Evolutionary conservation across 2,797 vertebrate genomes (phyloP).

Genomic region (Coregonus suidteri): DNA sequence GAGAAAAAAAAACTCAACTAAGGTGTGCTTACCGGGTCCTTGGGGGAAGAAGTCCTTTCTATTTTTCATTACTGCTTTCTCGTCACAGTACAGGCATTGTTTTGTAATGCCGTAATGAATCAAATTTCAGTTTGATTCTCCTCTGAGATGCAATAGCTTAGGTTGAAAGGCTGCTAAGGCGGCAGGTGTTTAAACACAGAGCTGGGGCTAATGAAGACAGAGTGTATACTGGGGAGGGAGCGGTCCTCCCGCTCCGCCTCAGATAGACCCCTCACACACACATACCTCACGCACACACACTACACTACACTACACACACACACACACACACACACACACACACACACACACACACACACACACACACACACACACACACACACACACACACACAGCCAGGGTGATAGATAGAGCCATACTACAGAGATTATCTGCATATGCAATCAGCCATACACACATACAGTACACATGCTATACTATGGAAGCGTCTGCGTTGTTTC

Average conservation of each 20-base stretch:
- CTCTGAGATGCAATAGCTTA: too few species aligned
- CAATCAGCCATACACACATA: conserved; percentile 12
- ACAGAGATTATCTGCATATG: conserved; percentile 5
- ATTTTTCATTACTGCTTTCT: conserved; percentile 46
- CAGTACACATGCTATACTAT: neutral
- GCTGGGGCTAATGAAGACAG: neutral
- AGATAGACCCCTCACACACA: neutral
- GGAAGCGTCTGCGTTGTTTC: neutral
- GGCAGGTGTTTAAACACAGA: neutral
- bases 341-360: neutral
- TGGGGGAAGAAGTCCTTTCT: conserved; percentile 14
- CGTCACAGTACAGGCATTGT: conserved; percentile 50
- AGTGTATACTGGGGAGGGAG: neutral
- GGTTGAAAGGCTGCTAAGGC: too few species aligned
- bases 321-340: neutral
- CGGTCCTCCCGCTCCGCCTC: too few species aligned
- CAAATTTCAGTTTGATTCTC: conserved; percentile 44
- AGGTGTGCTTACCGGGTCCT: conserved; percentile 2
- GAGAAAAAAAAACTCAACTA: too few species aligned
- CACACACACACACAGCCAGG: neutral
- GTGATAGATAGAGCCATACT: conserved; percentile 6
- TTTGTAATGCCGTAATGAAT: conserved; percentile 58
- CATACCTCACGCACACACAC: neutral
- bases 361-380: neutral
- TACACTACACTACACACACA: neutral